A percentile compares a stretch with the other conserved stretches of the same genome.
These are phyloP conservation scores for Coturnix japonica DNA, from an alignment of 2,113 vertebrate species.

Conservation along the genomic window DNA sequence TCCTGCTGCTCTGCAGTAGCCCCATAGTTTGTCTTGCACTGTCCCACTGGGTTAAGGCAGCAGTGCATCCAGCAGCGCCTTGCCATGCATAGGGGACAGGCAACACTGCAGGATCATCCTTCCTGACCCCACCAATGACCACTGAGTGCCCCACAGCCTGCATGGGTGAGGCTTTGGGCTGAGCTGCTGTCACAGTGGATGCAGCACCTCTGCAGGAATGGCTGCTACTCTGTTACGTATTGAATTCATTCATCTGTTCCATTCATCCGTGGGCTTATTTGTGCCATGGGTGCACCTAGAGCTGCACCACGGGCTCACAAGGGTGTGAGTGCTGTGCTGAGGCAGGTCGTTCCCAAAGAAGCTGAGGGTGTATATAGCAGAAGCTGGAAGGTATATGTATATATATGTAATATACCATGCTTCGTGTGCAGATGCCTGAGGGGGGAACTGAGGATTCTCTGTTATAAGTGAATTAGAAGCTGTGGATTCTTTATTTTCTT, in stretches of 20 bases:
- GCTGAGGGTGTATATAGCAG: not conserved
- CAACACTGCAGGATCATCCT: slow-evolving; percentile 23
- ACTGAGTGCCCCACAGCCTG: not conserved
- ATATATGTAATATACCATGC: not conserved
- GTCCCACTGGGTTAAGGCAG: slow-evolving; percentile 28
- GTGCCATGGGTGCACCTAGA: not conserved
- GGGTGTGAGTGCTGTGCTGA: not conserved
- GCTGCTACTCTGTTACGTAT: rapidly evolving
- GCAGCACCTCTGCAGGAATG: not conserved
- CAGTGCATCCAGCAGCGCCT: slow-evolving; percentile 31
- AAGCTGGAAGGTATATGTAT: not conserved
- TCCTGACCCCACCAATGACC: not conserved
- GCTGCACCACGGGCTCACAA: not conserved
- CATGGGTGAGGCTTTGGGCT: not conserved
- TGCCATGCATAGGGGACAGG: not conserved
- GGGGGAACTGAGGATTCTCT: not conserved
- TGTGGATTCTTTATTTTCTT: not conserved
- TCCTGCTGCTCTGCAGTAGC: not conserved
- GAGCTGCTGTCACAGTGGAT: not conserved
- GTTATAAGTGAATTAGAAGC: not conserved
- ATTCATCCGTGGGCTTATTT: rapidly evolving
- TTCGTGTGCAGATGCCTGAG: not conserved
- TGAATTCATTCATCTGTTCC: not conserved
- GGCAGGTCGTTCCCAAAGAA: not conserved
- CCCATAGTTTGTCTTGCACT: slow-evolving; percentile 22